Evolutionary conservation across 2,888 invertebrate species (phyloP), one percentile per base, ranked within the genome.

Genomic region (Drosophila ustulata): DNA sequence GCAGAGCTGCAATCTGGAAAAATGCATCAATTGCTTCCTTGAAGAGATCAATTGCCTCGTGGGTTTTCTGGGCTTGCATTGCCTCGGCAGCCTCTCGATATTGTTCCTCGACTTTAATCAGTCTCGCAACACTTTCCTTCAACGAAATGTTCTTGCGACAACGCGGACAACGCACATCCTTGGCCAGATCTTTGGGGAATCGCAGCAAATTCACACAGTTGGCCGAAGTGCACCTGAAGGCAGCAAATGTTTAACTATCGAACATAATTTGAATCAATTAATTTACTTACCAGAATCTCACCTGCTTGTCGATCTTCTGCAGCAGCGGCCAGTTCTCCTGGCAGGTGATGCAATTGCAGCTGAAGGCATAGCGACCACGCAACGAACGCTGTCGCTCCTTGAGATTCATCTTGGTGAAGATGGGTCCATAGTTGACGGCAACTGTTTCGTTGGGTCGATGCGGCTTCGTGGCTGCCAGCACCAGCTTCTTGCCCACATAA

Each of bases 381-480:
- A 97, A 92, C 0, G 94, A 93, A 50, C 94, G 93, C 89, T 95
- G 95, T 3, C 97, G 93, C 51, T 95, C 94, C 26, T 91, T 91
- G 4, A 94, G 81, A 50, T 90, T 91, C 75, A 92, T 93, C 70
- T 95, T 94, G 0, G 94, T 94, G 89, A 96, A 97, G 80, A 96
- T 94, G 0, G 97, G 97, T 0, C 97, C 97, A 90, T 97, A 97
- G 92, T 97, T 97, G 88, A 97, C 97, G 0, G 95, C 95, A 0
- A 97, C 94, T n/a, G 94, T 89, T 45, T 96, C 95, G 0, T 96
- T 96, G 0, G 94, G 91, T 4, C 93, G 89, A 55, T 97, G 91
- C 0, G 96, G 95, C 4, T 96, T 94, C 0, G 94, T 93, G 0
- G 96, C 94, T 7, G 94, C 93, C 1, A 97, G 93, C 0, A 97